Evolutionary conservation across 2,888 invertebrate species (phyloP), one percentile per base, ranked within the genome.

Genomic region (Magallana nippona): DNA sequence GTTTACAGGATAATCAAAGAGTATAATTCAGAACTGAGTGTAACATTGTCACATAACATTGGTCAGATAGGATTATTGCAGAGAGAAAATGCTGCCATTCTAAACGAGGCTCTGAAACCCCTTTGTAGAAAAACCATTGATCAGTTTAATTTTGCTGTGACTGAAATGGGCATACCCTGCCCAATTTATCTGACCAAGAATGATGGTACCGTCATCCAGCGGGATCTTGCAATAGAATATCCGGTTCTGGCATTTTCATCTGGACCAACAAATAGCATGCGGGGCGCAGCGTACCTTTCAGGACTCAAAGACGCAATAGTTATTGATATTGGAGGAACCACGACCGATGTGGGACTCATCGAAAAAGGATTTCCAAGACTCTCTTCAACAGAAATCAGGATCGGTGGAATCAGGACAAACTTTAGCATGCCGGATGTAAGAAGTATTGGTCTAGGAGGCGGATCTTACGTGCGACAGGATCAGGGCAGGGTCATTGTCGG

Each of bases 221-320:
- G 90, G 63, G 87, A 90, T 3, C 86, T 87, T n/a, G 92, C 92
- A 0, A 79, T 89, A 44, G 63, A 89, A 15, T 88, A 85, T 77
- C 93, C 93, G 0, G 91, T 94, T 0, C 86, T 86, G 17, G 92
- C 93, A 0, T 93, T 93, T 84, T 91, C 93, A 8, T 93, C 93
- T 10, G 93, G 93, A 22, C 91, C 93, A 1, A 94, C 93, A n/a
- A 94, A 94, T 88, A 93, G 93, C 86, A 94, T 94, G 93, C 86
- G 93, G 19, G 93, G 93, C 15, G 93, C 93, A 1, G 92, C 93
- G 0, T 92, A 90, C 81, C 86, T 93, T 17, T 92, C 92, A 17
- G 89, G 89, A 22, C 63, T 88, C 1, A 83, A 87, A 71, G 90
- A 93, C 63, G 93, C 91, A 2, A 86, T 94, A 13, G 93, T 94